Percentiles rank a stretch among this genome's conserved stretches.
phyloP scores from a whole-genome alignment of 2,888 invertebrate genomes.

The Megalurothrips usitatus region DNA sequence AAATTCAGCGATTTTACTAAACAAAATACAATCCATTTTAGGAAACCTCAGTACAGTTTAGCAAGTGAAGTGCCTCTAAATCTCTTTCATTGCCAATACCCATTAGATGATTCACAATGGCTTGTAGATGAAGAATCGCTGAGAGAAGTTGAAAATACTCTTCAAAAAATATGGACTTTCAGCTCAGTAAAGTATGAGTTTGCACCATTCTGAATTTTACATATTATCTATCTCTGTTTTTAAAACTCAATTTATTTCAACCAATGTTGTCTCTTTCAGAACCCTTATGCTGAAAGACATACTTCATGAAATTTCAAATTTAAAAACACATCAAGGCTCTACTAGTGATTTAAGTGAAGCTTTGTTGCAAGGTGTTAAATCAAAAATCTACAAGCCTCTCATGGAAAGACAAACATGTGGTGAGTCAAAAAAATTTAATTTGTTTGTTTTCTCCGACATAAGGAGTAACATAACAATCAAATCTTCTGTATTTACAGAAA shows the following conservation, averaged over 20 bases:
- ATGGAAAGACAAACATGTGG: conserved; percentile 73
- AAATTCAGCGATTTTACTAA: too few relatives aligned
- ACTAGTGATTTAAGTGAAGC: neutral
- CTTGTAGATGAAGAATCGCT: conserved; percentile 45
- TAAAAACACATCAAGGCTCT: neutral
- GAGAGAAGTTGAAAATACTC: conserved; percentile 51
- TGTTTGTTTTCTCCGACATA: conserved; percentile 32
- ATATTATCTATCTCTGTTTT: too few relatives aligned
- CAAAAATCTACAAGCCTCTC: conserved; percentile 67
- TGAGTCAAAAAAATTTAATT: conserved; percentile 49
- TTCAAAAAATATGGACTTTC: conserved; percentile 73
- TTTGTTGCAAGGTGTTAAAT: conserved; percentile 47
- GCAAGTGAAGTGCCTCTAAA: conserved; percentile 81
- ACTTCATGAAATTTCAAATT: neutral
- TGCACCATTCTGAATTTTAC: too few relatives aligned
- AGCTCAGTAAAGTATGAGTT: conserved; percentile 63
- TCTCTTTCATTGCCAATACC: conserved; percentile 64
- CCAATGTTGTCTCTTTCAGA: neutral
- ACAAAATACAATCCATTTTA: conserved; percentile 41
- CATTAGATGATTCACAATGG: conserved; percentile 59
- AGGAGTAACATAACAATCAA: conserved; percentile 27
- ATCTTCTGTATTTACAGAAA: conserved; percentile 56
- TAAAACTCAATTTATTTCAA: too few relatives aligned
- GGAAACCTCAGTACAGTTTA: conserved; percentile 87
- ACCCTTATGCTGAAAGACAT: neutral